Base-by-base conservation (phyloP, 1,140 invertebrate species). In the Sinella curviseta region DNA sequence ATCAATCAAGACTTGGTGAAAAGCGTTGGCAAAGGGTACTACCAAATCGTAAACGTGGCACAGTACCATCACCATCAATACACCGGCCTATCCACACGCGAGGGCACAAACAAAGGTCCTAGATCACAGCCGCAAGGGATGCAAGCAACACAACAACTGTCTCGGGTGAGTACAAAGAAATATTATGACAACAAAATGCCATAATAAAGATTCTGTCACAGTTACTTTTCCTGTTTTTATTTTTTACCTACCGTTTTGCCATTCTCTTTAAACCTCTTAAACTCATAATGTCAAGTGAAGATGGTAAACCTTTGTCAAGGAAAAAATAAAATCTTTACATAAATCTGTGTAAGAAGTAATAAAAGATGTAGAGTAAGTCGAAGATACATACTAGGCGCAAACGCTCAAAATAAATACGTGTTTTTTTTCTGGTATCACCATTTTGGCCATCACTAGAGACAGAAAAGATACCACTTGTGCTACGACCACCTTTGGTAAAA, bases 21-120 rank as follows among this genome's bases (percentile, higher is more conserved):
- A 81, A 95, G 94, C 88, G 95, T 97, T 87, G 94, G 94, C 81
- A 91, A 92, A 70, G 92, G 95, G 87, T 95, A 92, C 87, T 97
- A 96, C 89, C 94, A 97, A 88, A 96, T 97, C 87, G 96, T 96
- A 84, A 97, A 96, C 89, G 95, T 95, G 78, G 94, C 96, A 83
- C 95, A 97, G 89, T 89, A 96, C 86, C 92, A 95, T 79, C 94
- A 96, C 88, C 94, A 96, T 90, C 94, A 96, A 89, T 96, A 96
- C 89, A 94, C 96, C 93, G 95, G 95, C 85, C 86, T 26, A 73
- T 87, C 57, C 82, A 87, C 84, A 78, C 83, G 82, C 24, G 82
- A 83, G 75, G 81, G 80, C 28, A 83, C 80, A 4, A 77, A 65
- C 33, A 83, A 83, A 54, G 80, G 80, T 55, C 82, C 80, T 16